Evolutionary conservation across 2,113 vertebrate genomes (phyloP), one percentile per base, ranked within the genome.

Genomic region (Rafetus swinhoei): DNA sequence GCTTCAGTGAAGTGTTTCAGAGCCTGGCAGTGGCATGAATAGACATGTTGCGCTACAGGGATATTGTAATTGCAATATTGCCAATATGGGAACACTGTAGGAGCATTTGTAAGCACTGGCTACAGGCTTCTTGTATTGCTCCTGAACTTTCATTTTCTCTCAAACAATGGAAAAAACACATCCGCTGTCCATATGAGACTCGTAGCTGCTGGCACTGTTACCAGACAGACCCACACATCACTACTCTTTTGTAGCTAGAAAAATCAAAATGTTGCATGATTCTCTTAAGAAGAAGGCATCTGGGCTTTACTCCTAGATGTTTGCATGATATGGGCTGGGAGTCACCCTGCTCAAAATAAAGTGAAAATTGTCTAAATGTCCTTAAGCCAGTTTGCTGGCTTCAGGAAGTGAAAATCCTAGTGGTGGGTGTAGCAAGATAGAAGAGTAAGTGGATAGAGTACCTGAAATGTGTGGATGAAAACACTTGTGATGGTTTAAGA

Each of bases 1-100:
- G 80, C 86, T 85, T 94, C 81, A 56, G 35, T 90, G 12, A 56
- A 86, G 52, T 88, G 52, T 87, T 86, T 90, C 82, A 74, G 32
- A 79, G 8, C 59, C 11, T 79, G 60, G 77, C 76, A 85, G 8
- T 93, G 74, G 74, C 29, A 88, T 84, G 45, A 81, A 85, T 57
- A 93, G 39, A 79, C 19, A 3, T 57, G 15, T 88, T 88, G 65
- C 52, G 45, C 22, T 93, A 56, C 79, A 35, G n/a, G 81, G 65
- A 32, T 88, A 53, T 1, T 91, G 82, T 52, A 85, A 1, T 81
- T 86, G 81, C 50, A 90, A 57, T 79, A 72, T n/a, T 72, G n/a
- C n/a, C 65, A 10, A 21, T 35, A n/a, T 35, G 9, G n/a, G n/a
- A 35, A 21, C 65, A 21, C 65, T 1, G 4, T 19, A 35, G 18